A percentile compares a stretch with the other conserved stretches of the same genome.
Evolutionary conservation across 2,113 vertebrate genomes (phyloP).

Genomic region (Kryptolebias marmoratus): DNA sequence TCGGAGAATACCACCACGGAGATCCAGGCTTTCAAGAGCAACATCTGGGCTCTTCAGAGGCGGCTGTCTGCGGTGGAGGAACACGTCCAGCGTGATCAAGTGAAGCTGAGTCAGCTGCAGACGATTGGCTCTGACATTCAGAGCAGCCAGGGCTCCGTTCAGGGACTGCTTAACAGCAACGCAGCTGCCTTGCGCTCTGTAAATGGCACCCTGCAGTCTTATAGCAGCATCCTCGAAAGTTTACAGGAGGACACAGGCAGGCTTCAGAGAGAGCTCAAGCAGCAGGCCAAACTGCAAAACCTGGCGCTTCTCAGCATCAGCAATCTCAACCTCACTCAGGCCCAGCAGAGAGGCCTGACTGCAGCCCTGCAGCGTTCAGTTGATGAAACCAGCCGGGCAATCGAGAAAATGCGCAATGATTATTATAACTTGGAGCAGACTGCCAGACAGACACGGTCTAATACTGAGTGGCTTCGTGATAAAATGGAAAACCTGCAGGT

Average conservation of each 20-base stretch:
- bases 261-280: slow-evolving; percentile 88
- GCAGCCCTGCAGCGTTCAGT: slow-evolving; percentile 86
- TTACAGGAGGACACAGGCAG: slow-evolving; percentile 87
- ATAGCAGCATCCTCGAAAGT: slow-evolving; percentile 84
- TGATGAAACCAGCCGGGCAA: slow-evolving; percentile 87
- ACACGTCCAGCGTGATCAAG: slow-evolving; percentile 88
- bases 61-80: slow-evolving; percentile 89
- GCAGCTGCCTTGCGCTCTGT: slow-evolving; percentile 85
- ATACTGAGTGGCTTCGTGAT: slow-evolving; percentile 89
- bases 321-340: slow-evolving; percentile 91
- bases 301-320: slow-evolving; percentile 86
- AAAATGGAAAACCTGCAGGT: slow-evolving; percentile 89
- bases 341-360: slow-evolving; percentile 88
- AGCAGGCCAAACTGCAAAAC: slow-evolving; percentile 86
- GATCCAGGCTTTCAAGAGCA: slow-evolving; percentile 90
- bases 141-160: slow-evolving; percentile 88
- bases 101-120: slow-evolving; percentile 88
- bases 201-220: slow-evolving; percentile 90
- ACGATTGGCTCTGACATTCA: slow-evolving; percentile 84
- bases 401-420: slow-evolving; percentile 89
- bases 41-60: slow-evolving; percentile 87
- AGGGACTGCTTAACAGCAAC: slow-evolving; percentile 86
- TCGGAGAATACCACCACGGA: slow-evolving; percentile 90
- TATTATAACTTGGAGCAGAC: slow-evolving; percentile 90
- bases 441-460: slow-evolving; percentile 86